Conservation (phyloP, 2,888 invertebrate genomes). For the Synergus gifuensis region DNA sequence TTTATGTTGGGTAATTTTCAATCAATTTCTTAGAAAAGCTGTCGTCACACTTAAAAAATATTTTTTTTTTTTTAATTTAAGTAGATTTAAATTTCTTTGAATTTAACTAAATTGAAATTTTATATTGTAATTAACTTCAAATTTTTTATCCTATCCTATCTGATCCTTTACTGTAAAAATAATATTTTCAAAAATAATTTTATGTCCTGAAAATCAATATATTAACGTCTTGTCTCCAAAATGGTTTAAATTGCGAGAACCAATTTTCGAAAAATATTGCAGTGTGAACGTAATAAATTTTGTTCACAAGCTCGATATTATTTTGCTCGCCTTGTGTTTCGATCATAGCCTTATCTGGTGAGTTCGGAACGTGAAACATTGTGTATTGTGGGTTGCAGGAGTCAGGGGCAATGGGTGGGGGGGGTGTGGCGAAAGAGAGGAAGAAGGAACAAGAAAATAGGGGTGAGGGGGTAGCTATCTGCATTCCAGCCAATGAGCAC, state of each 20-base stretch:
- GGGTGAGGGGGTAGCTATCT: slow-evolving; percentile 61
- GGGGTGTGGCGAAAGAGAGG: slow-evolving; percentile 43
- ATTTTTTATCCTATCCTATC: too few species aligned
- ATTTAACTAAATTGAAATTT: too few species aligned
- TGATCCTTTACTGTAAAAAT: too few species aligned
- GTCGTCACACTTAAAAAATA: too few species aligned
- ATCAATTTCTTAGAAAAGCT: too few species aligned
- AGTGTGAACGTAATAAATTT: slow-evolving; percentile 4
- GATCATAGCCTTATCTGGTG: slow-evolving; percentile 52
- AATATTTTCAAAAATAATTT: too few species aligned
- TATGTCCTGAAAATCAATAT: too few species aligned
- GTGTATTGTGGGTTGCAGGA: slow-evolving; percentile 41
- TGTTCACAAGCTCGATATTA: slow-evolving; percentile 1
- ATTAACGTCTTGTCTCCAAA: background rate
- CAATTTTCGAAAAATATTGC: background rate
- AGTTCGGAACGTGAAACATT: slow-evolving; percentile 50
- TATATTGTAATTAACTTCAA: too few species aligned
- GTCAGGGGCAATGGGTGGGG: slow-evolving; percentile 36
- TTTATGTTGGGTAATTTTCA: too few species aligned
- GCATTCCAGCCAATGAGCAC: slow-evolving; percentile 71
- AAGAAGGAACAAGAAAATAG: slow-evolving; percentile 44
- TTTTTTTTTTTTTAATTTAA: too few species aligned
- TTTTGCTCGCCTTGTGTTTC: slow-evolving; percentile 24
- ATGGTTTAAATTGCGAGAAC: background rate
- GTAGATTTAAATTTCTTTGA: too few species aligned